Evolutionary conservation across 23 tunicate species (phyloP), one percentile per base, ranked within the genome.

Genomic region (Botrylloides violaceus): DNA sequence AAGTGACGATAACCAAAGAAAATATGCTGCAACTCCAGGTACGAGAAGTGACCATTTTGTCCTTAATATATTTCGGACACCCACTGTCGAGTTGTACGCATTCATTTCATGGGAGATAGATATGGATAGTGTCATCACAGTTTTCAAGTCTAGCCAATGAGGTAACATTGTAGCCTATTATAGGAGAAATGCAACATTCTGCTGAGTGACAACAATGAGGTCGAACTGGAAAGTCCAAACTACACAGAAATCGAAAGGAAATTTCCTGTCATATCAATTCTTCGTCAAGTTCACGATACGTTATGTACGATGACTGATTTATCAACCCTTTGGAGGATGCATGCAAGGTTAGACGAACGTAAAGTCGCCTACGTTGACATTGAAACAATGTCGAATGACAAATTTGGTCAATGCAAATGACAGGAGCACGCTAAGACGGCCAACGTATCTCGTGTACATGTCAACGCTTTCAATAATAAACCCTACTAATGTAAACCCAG

Each of bases 271-370:
- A 86, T 86, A 26, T 80, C 95, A 12, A 70, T 86, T 33, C 66
- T 86, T 20, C 95, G 78, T 0, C 78, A 81, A 19, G 85, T 76
- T 24, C 95, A 86, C 62, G 95, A 86, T 2, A 76, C 70, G 1
- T 50, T 86, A 2, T 55, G 33, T 35, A 76, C 75, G 30, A 86
- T 86, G 95, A 75, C 65, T 18, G 83, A 57, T 27, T 53, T 80
- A 32, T 76, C 95, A 38, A 75, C 83, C 21, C 82, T 81, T 28
- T 86, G 95, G 95, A 60, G 95, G 53, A 57, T 86, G 58, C 95
- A 86, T 57, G 95, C 86, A 29, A 75, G 95, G 95, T 84, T 56
- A 48, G 26, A 65, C 47, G 7, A 65, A n/a, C n/a, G n/a, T n/a
- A n/a, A n/a, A n/a, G n/a, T n/a, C n/a, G n/a, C n/a, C n/a, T n/a